phyloP scores from a whole-genome alignment of 2,113 vertebrate genomes.

The Sceloporus undulatus region DNA sequence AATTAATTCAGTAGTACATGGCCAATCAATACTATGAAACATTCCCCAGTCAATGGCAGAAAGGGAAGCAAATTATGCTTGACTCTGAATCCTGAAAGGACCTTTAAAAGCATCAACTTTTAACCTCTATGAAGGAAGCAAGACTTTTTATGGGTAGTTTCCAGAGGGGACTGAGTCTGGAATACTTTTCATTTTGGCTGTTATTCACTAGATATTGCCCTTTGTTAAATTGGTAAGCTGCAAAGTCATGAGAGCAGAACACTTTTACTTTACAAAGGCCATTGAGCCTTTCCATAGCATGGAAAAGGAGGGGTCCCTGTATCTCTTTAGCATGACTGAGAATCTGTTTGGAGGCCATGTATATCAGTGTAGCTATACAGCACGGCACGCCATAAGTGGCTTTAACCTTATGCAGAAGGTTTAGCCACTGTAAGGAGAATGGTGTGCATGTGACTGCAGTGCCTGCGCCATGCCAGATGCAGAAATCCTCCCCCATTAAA shows the following conservation, averaged over 20 bases:
- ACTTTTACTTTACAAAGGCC: neutral
- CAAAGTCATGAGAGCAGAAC: no score
- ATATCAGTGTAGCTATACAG: no score
- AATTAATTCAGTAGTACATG: neutral
- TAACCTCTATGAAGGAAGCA: neutral
- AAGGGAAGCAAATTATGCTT: neutral
- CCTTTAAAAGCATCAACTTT: neutral
- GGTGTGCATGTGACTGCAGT: no score
- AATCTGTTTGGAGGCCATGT: no score
- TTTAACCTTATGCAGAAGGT: no score
- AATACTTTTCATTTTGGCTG: neutral
- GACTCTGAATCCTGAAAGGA: neutral
- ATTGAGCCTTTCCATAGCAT: neutral
- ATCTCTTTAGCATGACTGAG: neutral
- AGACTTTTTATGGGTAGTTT: neutral
- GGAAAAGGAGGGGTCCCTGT: neutral
- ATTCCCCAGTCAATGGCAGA: neutral
- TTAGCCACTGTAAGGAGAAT: no score
- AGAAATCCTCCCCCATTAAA: no score
- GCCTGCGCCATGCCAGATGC: no score
- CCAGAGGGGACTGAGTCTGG: neutral
- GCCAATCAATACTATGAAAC: neutral
- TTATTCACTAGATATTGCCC: neutral
- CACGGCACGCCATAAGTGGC: no score
- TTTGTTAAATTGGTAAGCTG: neutral